Conservation (phyloP, 2,113 vertebrate species). For the Sakesphorus luctuosus region DNA sequence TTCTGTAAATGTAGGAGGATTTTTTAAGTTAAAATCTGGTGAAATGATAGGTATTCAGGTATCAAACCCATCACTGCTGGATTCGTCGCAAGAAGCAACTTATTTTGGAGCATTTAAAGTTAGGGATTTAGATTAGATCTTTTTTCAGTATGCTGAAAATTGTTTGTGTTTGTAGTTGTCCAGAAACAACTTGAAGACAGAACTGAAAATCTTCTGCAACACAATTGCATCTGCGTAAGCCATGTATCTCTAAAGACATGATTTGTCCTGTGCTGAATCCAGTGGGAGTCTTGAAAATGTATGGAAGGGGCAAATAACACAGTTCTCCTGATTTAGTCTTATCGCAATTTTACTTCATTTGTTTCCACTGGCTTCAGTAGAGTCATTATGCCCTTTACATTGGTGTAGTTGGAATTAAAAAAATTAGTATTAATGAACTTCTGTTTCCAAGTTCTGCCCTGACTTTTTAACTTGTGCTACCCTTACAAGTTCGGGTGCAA, state of each 20-base stretch:
- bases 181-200: slow-evolving; percentile 54
- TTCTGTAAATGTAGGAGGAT: slow-evolving; percentile 91
- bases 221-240: neutral
- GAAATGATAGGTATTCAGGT: slow-evolving; percentile 90
- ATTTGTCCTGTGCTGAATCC: neutral
- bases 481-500: neutral
- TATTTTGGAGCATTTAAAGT: slow-evolving; percentile 95
- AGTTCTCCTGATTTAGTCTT: neutral
- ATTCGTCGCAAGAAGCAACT: slow-evolving; percentile 87
- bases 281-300: neutral
- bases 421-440: neutral
- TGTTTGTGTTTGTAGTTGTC: neutral
- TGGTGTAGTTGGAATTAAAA: neutral
- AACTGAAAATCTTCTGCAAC: neutral
- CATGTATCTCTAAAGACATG: neutral
- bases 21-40: slow-evolving; percentile 82
- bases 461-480: neutral
- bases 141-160: neutral
- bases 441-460: neutral
- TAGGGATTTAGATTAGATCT: slow-evolving; percentile 83
- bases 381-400: neutral
- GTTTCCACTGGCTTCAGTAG: neutral
- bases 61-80: slow-evolving; percentile 88
- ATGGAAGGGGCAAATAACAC: neutral
- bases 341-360: neutral